Percentiles rank a stretch among this genome's conserved stretches.
Evolutionary conservation across 2,113 vertebrate genomes (phyloP).

Genomic region (Labrus mixtus): DNA sequence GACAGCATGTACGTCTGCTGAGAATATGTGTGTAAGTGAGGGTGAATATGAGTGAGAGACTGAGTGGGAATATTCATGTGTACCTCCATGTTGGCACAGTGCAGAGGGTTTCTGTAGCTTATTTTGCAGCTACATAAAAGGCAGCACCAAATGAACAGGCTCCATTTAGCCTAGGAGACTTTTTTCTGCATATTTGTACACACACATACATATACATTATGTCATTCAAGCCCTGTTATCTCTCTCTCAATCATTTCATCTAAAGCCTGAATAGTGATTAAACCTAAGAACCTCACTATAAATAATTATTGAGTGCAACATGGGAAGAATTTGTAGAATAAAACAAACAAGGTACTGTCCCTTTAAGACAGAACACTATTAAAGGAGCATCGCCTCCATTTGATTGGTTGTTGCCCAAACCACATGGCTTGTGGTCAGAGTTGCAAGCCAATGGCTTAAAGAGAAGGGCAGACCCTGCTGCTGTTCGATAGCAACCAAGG

Average conservation of each 20-base stretch:
- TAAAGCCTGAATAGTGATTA: constrained; percentile 2
- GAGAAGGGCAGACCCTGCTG: constrained; percentile 83
- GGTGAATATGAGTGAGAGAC: constrained; percentile 72
- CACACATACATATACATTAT: constrained; percentile 4
- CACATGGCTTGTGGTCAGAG: constrained; percentile 82
- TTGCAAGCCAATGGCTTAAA: constrained; percentile 80
- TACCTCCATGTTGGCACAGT: constrained; percentile 61
- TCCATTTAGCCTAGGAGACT: constrained; percentile 43
- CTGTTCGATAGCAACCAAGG: constrained; percentile 87
- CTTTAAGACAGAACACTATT: constrained; percentile 78
- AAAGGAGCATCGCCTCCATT: constrained; percentile 64
- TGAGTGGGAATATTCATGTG: constrained; percentile 73
- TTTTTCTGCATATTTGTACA: neutral
- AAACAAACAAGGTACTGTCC: constrained; percentile 64
- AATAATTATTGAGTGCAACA: constrained; percentile 14
- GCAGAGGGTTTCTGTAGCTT: constrained; percentile 50
- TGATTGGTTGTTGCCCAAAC: constrained; percentile 78
- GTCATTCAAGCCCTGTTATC: constrained; percentile 16
- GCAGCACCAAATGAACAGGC: constrained; percentile 36
- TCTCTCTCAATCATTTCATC: neutral
- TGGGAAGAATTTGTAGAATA: constrained; percentile 16
- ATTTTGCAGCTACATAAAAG: constrained; percentile 34
- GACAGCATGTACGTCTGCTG: constrained; percentile 80
- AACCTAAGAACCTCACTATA: neutral
- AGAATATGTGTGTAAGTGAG: constrained; percentile 75